Evolutionary conservation across 2,797 vertebrate species (phyloP), one percentile per base, ranked within the genome.

Genomic region (Acipenser oxyrinchus): DNA sequence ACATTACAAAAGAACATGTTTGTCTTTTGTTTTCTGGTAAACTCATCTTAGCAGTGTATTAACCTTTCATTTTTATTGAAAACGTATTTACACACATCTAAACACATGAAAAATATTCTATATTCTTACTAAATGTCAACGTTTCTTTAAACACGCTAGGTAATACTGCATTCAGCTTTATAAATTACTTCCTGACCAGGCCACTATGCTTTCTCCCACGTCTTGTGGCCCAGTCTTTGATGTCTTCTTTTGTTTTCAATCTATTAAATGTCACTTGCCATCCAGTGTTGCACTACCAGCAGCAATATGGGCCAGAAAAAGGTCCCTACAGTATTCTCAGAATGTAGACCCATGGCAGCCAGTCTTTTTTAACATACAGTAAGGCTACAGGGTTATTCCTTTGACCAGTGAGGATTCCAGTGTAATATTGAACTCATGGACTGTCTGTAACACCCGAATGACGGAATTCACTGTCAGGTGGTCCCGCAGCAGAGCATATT

Each of bases 351-450:
- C 55, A 3, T 4, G 37, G 5, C 7, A 48, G 7, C 50, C 18
- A 1, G 7, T 10, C 23, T 11, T 23, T 12, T 9, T 2, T 48
- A 65, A 48, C 15, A n/a, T n/a, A 53, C 53, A 55, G 53, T 55
- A 71, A 63, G 78, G 81, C 89, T 93, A 99, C 81, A 99, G 91
- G 57, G 96, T 93, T 52, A 99, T 91, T 66, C 96, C 95, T 88
- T 97, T 99, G 67, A 96, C 86, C 60, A 99, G 92, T 0, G 96
- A 94, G 1, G 91, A 87, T 84, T 99, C 97, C 66, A 99, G 84
- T 66, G 93, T 79, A 66, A 99, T 86, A 84, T 85, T 86, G 83
- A 99, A 99, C 68, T 95, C 95, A n/a, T 93, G 89, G 64, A 99
- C 76, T 0, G 93, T 93, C 83, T 94, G 93, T 11, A 99, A 84